Evolutionary conservation across 2,797 vertebrate genomes (phyloP).

Genomic region (Aviceda leuphotes): DNA sequence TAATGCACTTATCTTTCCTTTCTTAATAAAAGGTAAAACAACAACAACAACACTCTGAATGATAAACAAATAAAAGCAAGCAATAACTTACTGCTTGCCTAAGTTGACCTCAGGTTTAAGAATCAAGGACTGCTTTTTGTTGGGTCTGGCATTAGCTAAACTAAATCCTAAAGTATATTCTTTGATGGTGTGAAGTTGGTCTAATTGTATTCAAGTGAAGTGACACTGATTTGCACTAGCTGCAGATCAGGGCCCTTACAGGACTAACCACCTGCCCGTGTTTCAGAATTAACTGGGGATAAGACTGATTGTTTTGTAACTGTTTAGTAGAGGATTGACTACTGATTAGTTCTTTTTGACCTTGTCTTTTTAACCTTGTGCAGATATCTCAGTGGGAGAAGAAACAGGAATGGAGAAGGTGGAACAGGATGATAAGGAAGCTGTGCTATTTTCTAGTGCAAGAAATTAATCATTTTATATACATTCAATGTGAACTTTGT

Average conservation of each 20-base stretch:
- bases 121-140: background rate
- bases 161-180: slow-evolving; percentile 7
- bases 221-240: background rate
- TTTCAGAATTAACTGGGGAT: slow-evolving; percentile 55
- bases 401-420: background rate
- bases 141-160: background rate
- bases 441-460: background rate
- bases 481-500: slow-evolving; percentile 21
- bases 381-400: slow-evolving; percentile 5
- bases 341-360: background rate
- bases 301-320: background rate
- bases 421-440: background rate
- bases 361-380: slow-evolving; percentile 1
- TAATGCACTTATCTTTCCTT: slow-evolving; percentile 3
- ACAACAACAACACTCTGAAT: background rate
- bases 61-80: slow-evolving; percentile 36
- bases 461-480: slow-evolving; percentile 53
- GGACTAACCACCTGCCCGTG: slow-evolving; percentile 22
- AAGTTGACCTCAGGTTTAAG: slow-evolving; percentile 24
- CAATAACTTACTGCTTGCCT: slow-evolving; percentile 31
- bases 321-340: background rate
- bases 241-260: background rate
- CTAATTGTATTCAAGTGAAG: background rate
- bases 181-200: background rate
- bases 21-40: slow-evolving; percentile 52